These are phyloP conservation scores for Drosophila micromelanica DNA, from an alignment of 1,140 invertebrate genomes.

Conservation along the genomic window DNA sequence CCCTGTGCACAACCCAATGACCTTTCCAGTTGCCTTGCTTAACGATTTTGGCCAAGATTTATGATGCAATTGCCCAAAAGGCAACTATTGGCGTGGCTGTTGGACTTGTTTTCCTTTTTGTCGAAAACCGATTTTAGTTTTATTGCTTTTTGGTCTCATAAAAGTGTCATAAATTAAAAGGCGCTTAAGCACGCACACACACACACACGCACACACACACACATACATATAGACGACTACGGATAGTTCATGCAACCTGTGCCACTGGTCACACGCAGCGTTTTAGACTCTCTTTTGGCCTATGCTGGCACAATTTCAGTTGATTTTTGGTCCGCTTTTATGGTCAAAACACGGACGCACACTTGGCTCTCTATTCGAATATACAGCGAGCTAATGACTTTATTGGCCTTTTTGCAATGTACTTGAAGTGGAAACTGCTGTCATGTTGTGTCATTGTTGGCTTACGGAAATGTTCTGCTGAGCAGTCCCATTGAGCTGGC, in stretches of 20 bases:
- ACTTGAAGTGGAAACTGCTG: constrained; percentile 57
- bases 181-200: constrained; percentile 59
- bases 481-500: constrained; percentile 49
- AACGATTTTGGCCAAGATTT: constrained; percentile 69
- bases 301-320: constrained; percentile 30
- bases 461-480: constrained; percentile 26
- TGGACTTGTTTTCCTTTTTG: constrained; percentile 58
- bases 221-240: constrained; percentile 2
- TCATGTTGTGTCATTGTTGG: constrained; percentile 77
- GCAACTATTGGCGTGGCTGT: constrained; percentile 38
- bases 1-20: constrained; percentile 25
- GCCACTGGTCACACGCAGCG: constrained; percentile 78
- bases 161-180: constrained; percentile 82
- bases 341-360: constrained; percentile 28
- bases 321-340: constrained; percentile 56
- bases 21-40: constrained; percentile 43
- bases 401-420: constrained; percentile 72
- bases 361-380: constrained; percentile 2
- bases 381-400: constrained; percentile 71
- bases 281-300: constrained; percentile 48
- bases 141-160: constrained; percentile 71
- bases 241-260: constrained; percentile 66
- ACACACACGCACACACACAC: constrained; percentile 9
- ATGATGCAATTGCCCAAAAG: constrained; percentile 68
- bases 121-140: constrained; percentile 66